Percentiles rank a stretch among this genome's conserved stretches.
These are phyloP conservation scores for Tenthredo scrophulariae DNA, from an alignment of 2,888 invertebrate species.

Conservation along the genomic window DNA sequence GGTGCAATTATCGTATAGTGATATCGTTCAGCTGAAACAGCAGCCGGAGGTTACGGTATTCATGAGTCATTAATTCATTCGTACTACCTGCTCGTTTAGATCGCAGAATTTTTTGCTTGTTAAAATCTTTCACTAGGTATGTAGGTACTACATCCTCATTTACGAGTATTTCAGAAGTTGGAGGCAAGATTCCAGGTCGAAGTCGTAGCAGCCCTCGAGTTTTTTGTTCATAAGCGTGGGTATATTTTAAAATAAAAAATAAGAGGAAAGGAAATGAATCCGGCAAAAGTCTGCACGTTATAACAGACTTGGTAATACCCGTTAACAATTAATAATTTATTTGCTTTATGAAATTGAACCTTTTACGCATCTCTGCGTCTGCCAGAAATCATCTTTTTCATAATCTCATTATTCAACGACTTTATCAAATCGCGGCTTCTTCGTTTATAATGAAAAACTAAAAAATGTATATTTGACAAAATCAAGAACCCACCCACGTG, in stretches of 20 bases:
- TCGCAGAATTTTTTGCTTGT: background rate
- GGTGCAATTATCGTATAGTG: background rate
- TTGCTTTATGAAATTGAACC: background rate
- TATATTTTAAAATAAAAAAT: slow-evolving; percentile 1
- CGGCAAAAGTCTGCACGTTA: background rate
- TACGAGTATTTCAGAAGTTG: background rate
- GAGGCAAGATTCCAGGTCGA: background rate
- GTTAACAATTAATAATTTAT: slow-evolving; percentile 13
- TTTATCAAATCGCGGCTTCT: background rate
- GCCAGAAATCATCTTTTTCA: background rate
- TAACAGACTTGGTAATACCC: background rate
- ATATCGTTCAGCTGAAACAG: background rate
- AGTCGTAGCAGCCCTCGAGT: background rate
- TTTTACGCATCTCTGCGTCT: background rate
- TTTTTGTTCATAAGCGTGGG: background rate
- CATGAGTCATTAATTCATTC: background rate
- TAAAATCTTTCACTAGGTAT: background rate
- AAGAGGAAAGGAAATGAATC: background rate
- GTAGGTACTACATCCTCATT: background rate
- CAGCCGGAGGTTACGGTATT: background rate
- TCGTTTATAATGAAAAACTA: background rate
- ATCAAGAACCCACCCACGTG: background rate
- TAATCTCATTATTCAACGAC: background rate
- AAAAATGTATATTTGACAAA: background rate
- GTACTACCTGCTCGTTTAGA: background rate